Percentiles rank a stretch among this genome's conserved stretches.
phyloP scores from a whole-genome alignment of 2,113 vertebrate species.

The Platanista minor region DNA sequence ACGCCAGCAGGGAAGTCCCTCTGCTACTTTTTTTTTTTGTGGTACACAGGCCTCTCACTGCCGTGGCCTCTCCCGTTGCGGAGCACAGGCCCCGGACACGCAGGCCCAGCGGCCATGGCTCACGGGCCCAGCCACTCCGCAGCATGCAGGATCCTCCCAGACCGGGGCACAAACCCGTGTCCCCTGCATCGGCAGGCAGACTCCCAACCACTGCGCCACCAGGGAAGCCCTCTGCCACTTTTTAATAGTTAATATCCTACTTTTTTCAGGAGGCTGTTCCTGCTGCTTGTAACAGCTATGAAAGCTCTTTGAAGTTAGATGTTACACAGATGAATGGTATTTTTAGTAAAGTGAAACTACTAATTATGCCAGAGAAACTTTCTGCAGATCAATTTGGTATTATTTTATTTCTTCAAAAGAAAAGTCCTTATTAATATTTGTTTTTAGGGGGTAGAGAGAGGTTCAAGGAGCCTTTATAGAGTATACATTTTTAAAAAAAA shows the following conservation, averaged over 20 bases:
- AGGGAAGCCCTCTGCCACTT: neutral
- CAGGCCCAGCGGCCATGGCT: no score
- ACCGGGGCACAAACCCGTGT: no score
- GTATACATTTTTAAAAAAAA: neutral
- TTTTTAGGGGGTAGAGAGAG: neutral
- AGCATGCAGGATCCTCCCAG: no score
- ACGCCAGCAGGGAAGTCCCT: neutral
- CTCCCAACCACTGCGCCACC: no score
- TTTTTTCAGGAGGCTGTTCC: slow-evolving; percentile 11
- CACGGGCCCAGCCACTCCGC: no score
- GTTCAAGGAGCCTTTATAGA: neutral
- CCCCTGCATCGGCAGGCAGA: no score
- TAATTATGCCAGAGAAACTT: slow-evolving; percentile 8
- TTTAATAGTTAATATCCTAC: neutral
- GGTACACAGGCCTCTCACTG: no score
- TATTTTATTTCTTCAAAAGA: slow-evolving; percentile 35
- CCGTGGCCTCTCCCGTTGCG: no score
- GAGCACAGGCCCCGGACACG: no score
- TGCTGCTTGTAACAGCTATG: neutral
- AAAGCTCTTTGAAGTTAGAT: slow-evolving; percentile 26
- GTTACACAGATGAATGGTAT: neutral
- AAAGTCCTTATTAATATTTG: neutral
- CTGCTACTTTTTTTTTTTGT: neutral
- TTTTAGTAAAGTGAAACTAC: slow-evolving; percentile 27
- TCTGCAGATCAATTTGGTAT: neutral